Evolutionary conservation across 2,888 invertebrate species (phyloP).

Genomic region (Dynastes tityus): DNA sequence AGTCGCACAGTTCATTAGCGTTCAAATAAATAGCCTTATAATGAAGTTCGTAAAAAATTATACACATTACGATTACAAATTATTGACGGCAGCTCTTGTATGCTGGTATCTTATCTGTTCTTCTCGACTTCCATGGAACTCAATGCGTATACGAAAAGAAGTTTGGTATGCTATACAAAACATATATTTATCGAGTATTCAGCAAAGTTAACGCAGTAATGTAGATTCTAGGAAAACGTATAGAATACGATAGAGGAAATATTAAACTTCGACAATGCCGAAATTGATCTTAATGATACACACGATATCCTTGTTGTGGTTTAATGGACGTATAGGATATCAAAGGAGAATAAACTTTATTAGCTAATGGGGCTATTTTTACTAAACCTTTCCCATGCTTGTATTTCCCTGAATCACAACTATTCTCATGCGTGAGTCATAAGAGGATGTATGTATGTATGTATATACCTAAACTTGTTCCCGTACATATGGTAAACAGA

Average conservation of each 20-base stretch:
- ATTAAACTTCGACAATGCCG: slow-evolving; percentile 11
- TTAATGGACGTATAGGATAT: neutral
- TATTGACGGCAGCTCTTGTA: neutral
- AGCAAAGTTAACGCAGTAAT: neutral
- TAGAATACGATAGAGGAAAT: neutral
- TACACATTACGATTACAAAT: slow-evolving; percentile 12
- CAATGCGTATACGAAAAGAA: neutral
- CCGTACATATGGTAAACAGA: no score
- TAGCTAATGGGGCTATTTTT: neutral
- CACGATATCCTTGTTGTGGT: neutral
- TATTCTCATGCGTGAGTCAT: slow-evolving; percentile 4
- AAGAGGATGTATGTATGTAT: neutral
- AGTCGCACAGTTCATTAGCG: slow-evolving; percentile 1
- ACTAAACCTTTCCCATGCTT: neutral
- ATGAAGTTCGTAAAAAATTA: neutral
- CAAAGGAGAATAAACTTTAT: neutral
- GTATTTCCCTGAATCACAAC: neutral
- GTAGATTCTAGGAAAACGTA: neutral
- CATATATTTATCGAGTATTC: neutral
- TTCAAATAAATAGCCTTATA: slow-evolving; percentile 20
- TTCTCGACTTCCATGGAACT: slow-evolving; percentile 1
- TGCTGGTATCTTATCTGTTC: slow-evolving; percentile 1
- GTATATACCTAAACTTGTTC: no score
- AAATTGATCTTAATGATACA: slow-evolving; percentile 10
- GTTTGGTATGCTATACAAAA: neutral